Base-by-base conservation (phyloP, 2,113 vertebrate genomes). In the Burhinus oedicnemus region DNA sequence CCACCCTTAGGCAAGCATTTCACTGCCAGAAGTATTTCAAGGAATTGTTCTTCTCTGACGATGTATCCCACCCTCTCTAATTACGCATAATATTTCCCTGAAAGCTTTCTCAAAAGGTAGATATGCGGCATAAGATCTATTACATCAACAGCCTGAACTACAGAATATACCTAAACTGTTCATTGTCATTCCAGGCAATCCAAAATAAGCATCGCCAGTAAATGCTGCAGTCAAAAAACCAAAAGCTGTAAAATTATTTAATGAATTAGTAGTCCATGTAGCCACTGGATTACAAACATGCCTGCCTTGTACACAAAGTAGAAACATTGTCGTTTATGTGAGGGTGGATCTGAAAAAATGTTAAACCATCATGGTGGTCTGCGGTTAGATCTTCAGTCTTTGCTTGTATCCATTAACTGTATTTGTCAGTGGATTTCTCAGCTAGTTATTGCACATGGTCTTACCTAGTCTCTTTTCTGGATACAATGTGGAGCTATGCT, bases 81-180 rank as follows among this genome's bases (percentile, higher is more conserved):
- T 97, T 97, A 97, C 94, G 91, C 83, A 79, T 95, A 95, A 68
- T 86, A 36, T 94, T 95, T 95, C 93, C 83, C 91, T 94, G 92
- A 82, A 96, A 97, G 94, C 95, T 97, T 97, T 92, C 95, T 97
- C 90, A 69, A 89, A 95, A 96, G 87, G 94, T 91, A 95, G 95
- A 86, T 51, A 21, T 25, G 17, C 2, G 5, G 70, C 23, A 7
- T 78, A 90, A 93, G 95, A 74, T 71, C 26, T 54, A 45, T 93
- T 97, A 62, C 30, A 2, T 40, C 84, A 86, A 77, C 69, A 90
- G 84, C 78, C 54, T 91, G 83, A 97, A 93, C 78, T 32, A 57
- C 70, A 92, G 76, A 92, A 86, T 64, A 66, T 25, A 20, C 68
- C 83, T 91, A 69, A 70, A 71, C 58, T 77, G 60, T 75, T 96